Evolutionary conservation across 2,888 invertebrate genomes (phyloP).

Genomic region (Ypsolopha scabrella): DNA sequence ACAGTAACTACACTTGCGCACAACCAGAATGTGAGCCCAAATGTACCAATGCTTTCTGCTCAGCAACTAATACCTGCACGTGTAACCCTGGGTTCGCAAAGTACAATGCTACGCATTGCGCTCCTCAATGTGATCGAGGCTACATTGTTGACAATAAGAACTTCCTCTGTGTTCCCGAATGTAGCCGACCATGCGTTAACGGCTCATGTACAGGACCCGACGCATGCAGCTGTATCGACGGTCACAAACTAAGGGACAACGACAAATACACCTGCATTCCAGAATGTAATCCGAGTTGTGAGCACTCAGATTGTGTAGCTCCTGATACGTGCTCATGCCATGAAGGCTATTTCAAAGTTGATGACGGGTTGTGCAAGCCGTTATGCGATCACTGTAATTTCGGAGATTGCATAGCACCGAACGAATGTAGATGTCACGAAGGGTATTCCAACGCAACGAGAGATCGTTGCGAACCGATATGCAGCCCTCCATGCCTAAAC

Average conservation of each 20-base stretch:
- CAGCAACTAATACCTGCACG: constrained; percentile 5
- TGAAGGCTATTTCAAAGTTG: constrained; percentile 19
- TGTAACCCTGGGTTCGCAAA: constrained; percentile 1
- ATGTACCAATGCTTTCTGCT: constrained; percentile 25
- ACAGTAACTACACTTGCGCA: constrained; percentile 2
- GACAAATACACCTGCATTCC: constrained; percentile 19
- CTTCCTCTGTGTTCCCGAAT: constrained; percentile 14
- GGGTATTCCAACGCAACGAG: constrained; percentile 8
- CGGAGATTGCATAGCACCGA: constrained; percentile 13
- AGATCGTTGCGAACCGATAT: not conserved
- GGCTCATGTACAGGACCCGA: constrained; percentile 40
- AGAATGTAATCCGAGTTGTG: constrained; percentile 24
- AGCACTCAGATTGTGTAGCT: constrained; percentile 47
- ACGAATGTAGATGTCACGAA: constrained; percentile 12
- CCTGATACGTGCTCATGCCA: constrained; percentile 47
- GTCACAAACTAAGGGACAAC: constrained; percentile 19
- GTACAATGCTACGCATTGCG: constrained; percentile 10
- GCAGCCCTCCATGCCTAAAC: constrained; percentile 15
- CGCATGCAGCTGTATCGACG: constrained; percentile 39
- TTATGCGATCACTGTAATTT: constrained; percentile 9
- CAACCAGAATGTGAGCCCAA: constrained; percentile 21
- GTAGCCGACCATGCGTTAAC: constrained; percentile 28
- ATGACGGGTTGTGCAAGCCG: constrained; percentile 7
- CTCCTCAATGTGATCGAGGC: constrained; percentile 4
- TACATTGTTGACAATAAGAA: not conserved